Evolutionary conservation across 1,140 invertebrate genomes (phyloP).

Genomic region (Lepeophtheirus salmonis): DNA sequence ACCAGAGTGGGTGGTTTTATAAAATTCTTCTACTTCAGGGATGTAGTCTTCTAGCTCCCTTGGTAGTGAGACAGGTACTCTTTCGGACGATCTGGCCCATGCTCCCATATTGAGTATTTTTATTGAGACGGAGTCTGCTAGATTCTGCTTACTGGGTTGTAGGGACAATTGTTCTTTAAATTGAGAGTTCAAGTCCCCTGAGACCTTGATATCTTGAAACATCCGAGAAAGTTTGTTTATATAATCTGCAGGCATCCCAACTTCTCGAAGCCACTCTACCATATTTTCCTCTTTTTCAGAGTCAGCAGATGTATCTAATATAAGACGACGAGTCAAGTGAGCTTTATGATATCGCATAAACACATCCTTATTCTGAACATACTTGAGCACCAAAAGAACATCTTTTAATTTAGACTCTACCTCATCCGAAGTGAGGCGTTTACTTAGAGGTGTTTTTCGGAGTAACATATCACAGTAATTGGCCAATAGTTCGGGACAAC

Average conservation of each 20-base stretch:
- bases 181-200: slow-evolving; percentile 89
- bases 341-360: slow-evolving; percentile 99
- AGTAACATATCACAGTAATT: slow-evolving; percentile 99
- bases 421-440: slow-evolving; percentile 89
- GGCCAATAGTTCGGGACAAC: slow-evolving; percentile 92
- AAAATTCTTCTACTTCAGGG: slow-evolving; percentile 86
- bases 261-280: slow-evolving; percentile 70
- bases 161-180: slow-evolving; percentile 42
- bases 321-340: slow-evolving; percentile 82
- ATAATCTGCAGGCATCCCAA: slow-evolving; percentile 98
- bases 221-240: slow-evolving; percentile 92
- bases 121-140: slow-evolving; percentile 33
- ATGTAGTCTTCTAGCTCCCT: slow-evolving; percentile 95
- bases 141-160: slow-evolving; percentile 23
- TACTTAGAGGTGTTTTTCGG: slow-evolving; percentile 85
- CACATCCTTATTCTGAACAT: slow-evolving; percentile 98
- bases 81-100: slow-evolving; percentile 82
- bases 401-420: slow-evolving; percentile 80
- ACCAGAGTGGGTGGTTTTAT: slow-evolving; percentile 89
- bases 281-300: slow-evolving; percentile 99
- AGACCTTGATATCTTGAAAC: slow-evolving; percentile 90
- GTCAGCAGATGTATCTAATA: slow-evolving; percentile 88
- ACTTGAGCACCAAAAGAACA: slow-evolving; percentile 89
- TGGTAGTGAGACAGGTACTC: slow-evolving; percentile 83
- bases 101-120: slow-evolving; percentile 95